Evolutionary conservation across 2,888 invertebrate species (phyloP).

Genomic region (Lithophane ornitopus): DNA sequence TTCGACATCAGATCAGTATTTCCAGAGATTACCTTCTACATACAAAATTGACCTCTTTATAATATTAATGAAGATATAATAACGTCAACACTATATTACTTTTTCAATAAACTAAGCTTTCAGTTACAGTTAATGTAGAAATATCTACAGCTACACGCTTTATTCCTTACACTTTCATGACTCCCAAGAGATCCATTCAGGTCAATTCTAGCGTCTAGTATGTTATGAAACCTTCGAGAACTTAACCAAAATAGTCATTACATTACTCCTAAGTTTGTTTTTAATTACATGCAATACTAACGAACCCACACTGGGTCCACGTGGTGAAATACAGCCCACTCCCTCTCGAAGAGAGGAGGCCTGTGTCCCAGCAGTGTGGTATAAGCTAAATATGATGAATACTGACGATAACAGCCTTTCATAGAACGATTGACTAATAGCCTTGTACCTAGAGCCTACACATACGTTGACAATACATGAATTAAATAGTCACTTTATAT

Average conservation of each 20-base stretch:
- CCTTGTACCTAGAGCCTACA: conserved; percentile 21
- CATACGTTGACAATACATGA: conserved; percentile 52
- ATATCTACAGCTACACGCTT: not conserved
- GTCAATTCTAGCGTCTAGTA: not conserved
- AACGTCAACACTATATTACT: not conserved
- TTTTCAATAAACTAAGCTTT: not conserved
- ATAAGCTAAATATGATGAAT: too few species aligned
- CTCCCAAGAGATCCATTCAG: not conserved
- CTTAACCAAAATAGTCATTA: not conserved
- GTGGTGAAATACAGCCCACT: too few species aligned
- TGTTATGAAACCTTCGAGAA: conserved; percentile 1
- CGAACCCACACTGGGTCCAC: too few species aligned
- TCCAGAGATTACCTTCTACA: too few species aligned
- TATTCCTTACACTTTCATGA: not conserved
- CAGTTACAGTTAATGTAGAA: not conserved
- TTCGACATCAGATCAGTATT: too few species aligned
- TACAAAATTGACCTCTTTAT: too few species aligned
- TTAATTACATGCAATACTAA: conserved; percentile 12
- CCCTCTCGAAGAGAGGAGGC: too few species aligned
- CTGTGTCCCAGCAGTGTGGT: too few species aligned
- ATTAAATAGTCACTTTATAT: conserved; percentile 55
- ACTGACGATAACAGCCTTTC: conserved; percentile 7
- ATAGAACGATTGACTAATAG: conserved; percentile 13
- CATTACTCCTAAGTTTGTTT: not conserved
- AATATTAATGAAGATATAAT: too few species aligned